phyloP scores from a whole-genome alignment of 2,888 invertebrate genomes.

The Plebejus argus region DNA sequence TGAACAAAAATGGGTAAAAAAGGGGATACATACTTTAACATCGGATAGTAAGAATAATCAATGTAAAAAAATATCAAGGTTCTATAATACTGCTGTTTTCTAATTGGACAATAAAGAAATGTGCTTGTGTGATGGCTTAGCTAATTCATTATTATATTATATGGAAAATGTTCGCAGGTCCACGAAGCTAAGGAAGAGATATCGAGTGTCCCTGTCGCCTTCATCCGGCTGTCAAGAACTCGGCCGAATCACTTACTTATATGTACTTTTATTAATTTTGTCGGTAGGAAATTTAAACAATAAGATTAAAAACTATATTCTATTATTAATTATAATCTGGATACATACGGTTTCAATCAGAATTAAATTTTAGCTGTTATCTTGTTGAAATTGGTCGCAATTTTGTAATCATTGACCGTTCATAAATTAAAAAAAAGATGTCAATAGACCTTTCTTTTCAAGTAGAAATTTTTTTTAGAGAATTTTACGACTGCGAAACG shows the following conservation, averaged over 20 bases:
- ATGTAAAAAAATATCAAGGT: not conserved
- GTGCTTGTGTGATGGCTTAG: not conserved
- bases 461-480: constrained; percentile 34
- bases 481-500: constrained; percentile 30
- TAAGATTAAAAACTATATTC: constrained; percentile 50
- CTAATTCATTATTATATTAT: constrained; percentile 7
- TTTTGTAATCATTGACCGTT: constrained; percentile 40
- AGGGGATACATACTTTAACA: too few species aligned
- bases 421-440: constrained; percentile 37
- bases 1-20: not conserved
- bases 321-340: constrained; percentile 40
- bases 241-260: constrained; percentile 47
- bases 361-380: constrained; percentile 42
- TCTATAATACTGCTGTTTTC: not conserved
- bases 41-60: too few species aligned
- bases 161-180: constrained; percentile 53
- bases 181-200: constrained; percentile 60
- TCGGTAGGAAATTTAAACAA: constrained; percentile 52
- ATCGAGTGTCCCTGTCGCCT: constrained; percentile 63
- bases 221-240: constrained; percentile 58
- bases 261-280: constrained; percentile 50
- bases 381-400: constrained; percentile 42
- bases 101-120: not conserved
- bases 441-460: constrained; percentile 34
- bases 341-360: constrained; percentile 40